phyloP scores from a whole-genome alignment of 2,888 invertebrate genomes.

The Malthinus flaveolus region DNA sequence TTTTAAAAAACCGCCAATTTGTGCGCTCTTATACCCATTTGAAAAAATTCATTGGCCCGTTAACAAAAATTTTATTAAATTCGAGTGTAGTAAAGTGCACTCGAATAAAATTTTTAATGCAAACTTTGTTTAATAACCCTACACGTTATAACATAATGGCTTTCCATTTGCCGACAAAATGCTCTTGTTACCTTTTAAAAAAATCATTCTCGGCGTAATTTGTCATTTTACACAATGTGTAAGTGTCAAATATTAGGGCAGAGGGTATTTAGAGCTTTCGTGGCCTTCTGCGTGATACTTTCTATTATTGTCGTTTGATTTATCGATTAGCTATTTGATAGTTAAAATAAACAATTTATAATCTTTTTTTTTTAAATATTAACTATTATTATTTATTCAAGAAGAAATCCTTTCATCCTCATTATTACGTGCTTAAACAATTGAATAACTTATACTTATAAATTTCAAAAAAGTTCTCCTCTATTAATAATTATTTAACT shows the following conservation, averaged over 20 bases:
- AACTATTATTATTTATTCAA: background rate
- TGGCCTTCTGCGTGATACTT: constrained; percentile 22
- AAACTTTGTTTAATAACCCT: constrained; percentile 25
- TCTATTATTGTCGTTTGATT: constrained; percentile 24
- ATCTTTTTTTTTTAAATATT: background rate
- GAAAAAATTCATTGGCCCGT: background rate
- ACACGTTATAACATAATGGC: constrained; percentile 28
- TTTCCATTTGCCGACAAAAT: constrained; percentile 23
- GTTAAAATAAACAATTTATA: background rate
- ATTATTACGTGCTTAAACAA: too few relatives aligned
- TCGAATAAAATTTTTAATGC: constrained; percentile 21
- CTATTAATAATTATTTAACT: too few relatives aligned
- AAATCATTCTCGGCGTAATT: constrained; percentile 26
- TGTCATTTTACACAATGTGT: constrained; percentile 25
- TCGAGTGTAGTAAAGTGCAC: constrained; percentile 1
- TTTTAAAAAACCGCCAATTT: too few relatives aligned
- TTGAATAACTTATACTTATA: too few relatives aligned
- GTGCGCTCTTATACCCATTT: too few relatives aligned
- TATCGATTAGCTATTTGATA: constrained; percentile 16
- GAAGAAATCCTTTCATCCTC: background rate
- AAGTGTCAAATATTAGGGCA: constrained; percentile 28
- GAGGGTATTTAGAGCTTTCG: constrained; percentile 19
- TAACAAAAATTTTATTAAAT: background rate
- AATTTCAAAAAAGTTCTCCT: too few relatives aligned
- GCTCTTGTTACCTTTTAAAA: constrained; percentile 28